A percentile compares a stretch with the other conserved stretches of the same genome.
Evolutionary conservation across 2,888 invertebrate species (phyloP).

Genomic region (Macrosiphum euphorbiae): DNA sequence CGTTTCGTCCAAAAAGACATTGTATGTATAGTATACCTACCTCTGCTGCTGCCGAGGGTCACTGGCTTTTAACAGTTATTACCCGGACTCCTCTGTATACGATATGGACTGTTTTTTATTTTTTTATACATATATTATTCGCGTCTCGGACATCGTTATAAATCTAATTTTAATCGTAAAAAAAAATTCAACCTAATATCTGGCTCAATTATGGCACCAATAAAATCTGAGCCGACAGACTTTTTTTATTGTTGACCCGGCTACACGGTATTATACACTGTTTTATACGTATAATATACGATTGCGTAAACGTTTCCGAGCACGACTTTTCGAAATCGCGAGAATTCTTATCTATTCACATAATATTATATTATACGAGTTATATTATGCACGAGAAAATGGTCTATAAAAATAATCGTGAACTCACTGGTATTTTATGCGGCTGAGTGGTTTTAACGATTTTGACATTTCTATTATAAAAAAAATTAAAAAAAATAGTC

Average conservation of each 20-base stretch:
- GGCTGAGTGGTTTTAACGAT: conserved; percentile 39
- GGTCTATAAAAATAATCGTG: conserved; percentile 37
- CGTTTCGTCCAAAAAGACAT: conserved; percentile 47
- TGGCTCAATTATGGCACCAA: conserved; percentile 45
- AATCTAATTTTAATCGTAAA: conserved; percentile 58
- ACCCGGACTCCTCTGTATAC: not conserved
- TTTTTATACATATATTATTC: conserved; percentile 17
- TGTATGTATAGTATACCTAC: conserved; percentile 18
- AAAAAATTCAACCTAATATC: conserved; percentile 49
- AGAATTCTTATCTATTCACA: not conserved
- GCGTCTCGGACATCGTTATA: conserved; percentile 42
- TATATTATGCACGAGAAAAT: conserved; percentile 18
- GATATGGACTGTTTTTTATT: not conserved
- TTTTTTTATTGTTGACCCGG: conserved; percentile 47
- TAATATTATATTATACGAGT: not conserved
- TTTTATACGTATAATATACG: not conserved
- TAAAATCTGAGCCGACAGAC: conserved; percentile 42
- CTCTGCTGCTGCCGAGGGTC: conserved; percentile 34
- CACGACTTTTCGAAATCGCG: conserved; percentile 35
- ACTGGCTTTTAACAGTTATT: conserved; percentile 54
- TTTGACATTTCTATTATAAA: conserved; percentile 46
- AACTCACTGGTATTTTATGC: not conserved
- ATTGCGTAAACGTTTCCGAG: conserved; percentile 32
- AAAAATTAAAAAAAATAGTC: not conserved
- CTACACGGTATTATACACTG: not conserved